These are phyloP conservation scores for Odontomachus brunneus DNA, from an alignment of 1,140 invertebrate genomes.

Conservation along the genomic window DNA sequence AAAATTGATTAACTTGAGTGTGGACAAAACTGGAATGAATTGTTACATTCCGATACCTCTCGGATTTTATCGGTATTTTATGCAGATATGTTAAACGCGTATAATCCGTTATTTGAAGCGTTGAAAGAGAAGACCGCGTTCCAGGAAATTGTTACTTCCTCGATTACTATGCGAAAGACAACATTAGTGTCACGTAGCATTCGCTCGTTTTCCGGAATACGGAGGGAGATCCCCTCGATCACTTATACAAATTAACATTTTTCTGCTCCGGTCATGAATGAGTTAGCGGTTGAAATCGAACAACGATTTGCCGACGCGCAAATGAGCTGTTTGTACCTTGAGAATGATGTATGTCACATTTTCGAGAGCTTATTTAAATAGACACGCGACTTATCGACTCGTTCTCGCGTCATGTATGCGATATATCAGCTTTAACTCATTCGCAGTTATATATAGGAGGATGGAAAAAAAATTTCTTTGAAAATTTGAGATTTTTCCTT, in stretches of 20 bases:
- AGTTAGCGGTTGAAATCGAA: constrained; percentile 25
- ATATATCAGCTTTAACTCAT: neutral
- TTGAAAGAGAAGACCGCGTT: constrained; percentile 50
- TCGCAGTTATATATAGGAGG: too few relatives aligned
- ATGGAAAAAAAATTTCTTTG: too few relatives aligned
- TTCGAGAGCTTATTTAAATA: constrained; percentile 9
- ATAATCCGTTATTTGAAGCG: neutral
- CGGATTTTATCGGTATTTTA: too few relatives aligned
- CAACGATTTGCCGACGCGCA: constrained; percentile 25
- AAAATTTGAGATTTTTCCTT: too few relatives aligned
- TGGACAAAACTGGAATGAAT: too few relatives aligned
- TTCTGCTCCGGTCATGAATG: constrained; percentile 20
- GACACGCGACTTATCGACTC: neutral
- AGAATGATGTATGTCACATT: neutral
- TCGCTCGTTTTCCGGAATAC: constrained; percentile 50
- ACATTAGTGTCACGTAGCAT: constrained; percentile 44
- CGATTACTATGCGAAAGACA: constrained; percentile 54
- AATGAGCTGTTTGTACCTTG: constrained; percentile 4
- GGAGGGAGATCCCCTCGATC: constrained; percentile 30
- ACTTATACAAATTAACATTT: constrained; percentile 57
- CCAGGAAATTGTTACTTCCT: constrained; percentile 51
- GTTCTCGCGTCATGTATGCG: neutral
- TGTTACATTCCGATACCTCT: too few relatives aligned
- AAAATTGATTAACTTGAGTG: too few relatives aligned
- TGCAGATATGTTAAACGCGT: too few relatives aligned